phyloP scores from a whole-genome alignment of 1,140 invertebrate species.

The Oreohelix idahoensis region DNA sequence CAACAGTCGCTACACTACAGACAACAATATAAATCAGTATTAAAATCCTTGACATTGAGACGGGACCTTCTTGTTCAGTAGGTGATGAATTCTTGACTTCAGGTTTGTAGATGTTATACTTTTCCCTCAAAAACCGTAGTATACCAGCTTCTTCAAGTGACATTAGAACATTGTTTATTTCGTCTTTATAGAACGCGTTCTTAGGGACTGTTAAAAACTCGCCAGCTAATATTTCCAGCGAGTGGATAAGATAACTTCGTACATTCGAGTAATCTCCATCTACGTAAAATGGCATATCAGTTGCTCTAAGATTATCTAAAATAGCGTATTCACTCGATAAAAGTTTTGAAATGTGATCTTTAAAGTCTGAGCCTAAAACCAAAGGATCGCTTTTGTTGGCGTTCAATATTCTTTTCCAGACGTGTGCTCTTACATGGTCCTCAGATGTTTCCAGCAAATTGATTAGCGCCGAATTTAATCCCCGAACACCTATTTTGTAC shows the following conservation, averaged over 20 bases:
- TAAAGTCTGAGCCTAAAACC: background rate
- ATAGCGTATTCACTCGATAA: background rate
- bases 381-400: slow-evolving; percentile 9
- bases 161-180: background rate
- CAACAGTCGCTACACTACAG: background rate
- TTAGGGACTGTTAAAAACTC: background rate
- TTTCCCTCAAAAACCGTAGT: background rate
- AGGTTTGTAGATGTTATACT: background rate
- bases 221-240: background rate
- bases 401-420: background rate
- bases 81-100: background rate
- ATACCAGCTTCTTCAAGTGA: slow-evolving; percentile 11
- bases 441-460: background rate
- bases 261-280: background rate
- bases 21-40: background rate
- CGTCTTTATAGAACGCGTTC: background rate
- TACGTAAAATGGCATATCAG: background rate
- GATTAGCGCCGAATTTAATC: background rate
- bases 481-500: background rate
- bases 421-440: background rate
- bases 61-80: background rate
- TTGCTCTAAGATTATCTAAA: background rate
- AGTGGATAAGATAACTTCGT: background rate
- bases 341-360: background rate
- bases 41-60: background rate